A percentile compares a stretch with the other conserved stretches of the same genome.
These are phyloP conservation scores for Drepanosiphum platanoidis DNA, from an alignment of 2,888 invertebrate genomes.

Conservation along the genomic window DNA sequence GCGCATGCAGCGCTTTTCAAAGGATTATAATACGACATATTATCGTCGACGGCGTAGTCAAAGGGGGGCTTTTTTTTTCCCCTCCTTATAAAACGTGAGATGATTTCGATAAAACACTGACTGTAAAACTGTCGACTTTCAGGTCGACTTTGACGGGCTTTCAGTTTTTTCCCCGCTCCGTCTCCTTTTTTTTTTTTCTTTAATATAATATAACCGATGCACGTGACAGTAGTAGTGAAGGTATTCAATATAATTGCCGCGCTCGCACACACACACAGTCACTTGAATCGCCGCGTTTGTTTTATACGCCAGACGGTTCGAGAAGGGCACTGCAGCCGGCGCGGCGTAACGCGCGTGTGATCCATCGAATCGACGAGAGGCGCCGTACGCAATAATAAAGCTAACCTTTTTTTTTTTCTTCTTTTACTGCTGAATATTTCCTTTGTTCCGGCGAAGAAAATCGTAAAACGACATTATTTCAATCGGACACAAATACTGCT, in stretches of 20 bases:
- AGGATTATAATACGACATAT: too few relatives aligned
- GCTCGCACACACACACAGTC: too few relatives aligned
- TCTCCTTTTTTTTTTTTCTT: too few relatives aligned
- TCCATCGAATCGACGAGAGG: not conserved
- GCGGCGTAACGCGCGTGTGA: not conserved
- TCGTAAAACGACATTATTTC: not conserved
- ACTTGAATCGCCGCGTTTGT: not conserved
- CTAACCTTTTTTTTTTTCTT: too few relatives aligned
- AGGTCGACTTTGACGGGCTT: too few relatives aligned
- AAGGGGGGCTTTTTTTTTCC: too few relatives aligned
- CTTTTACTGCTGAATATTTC: not conserved
- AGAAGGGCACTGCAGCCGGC: not conserved
- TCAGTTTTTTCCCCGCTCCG: too few relatives aligned
- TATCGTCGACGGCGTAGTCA: too few relatives aligned
- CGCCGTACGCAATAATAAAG: constrained; percentile 1
- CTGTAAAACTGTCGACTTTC: too few relatives aligned
- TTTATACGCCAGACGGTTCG: not conserved
- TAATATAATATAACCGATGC: not conserved
- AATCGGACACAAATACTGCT: not conserved
- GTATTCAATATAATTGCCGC: not conserved
- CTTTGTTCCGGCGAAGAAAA: not conserved
- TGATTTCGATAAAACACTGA: too few relatives aligned
- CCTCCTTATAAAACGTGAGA: too few relatives aligned
- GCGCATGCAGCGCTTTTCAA: too few relatives aligned
- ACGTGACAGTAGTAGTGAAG: not conserved